Conservation (phyloP, 2,113 vertebrate genomes). For the Varanus komodoensis region DNA sequence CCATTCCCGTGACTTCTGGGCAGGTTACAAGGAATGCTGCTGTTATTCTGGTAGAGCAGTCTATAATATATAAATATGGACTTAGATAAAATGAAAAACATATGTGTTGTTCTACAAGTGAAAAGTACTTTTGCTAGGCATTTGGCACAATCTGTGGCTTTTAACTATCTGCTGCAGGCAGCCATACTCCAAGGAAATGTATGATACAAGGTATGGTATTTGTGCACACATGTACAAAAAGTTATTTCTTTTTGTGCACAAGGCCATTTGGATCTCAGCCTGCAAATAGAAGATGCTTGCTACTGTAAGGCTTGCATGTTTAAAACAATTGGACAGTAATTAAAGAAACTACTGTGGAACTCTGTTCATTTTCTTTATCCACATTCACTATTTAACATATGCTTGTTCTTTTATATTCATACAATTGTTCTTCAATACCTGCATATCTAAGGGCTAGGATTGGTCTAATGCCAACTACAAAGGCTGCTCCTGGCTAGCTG, state of each 20-base stretch:
- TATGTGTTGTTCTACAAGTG: no score
- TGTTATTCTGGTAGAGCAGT: background rate
- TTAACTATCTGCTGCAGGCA: background rate
- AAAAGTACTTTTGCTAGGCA: no score
- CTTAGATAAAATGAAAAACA: background rate
- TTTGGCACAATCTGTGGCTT: no score
- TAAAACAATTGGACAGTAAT: conserved; percentile 58
- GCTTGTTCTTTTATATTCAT: background rate
- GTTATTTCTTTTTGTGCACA: background rate
- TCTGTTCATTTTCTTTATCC: conserved; percentile 4
- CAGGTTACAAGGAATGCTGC: background rate
- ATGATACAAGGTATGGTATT: background rate
- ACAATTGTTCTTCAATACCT: background rate
- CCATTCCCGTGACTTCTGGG: no score
- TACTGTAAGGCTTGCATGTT: conserved; percentile 49
- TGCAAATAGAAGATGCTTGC: conserved; percentile 48
- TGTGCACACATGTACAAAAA: no score
- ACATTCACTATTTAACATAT: no score
- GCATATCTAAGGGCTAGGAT: background rate
- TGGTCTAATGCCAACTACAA: no score
- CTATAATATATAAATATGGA: background rate
- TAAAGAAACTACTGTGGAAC: conserved; percentile 41
- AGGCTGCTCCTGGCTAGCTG: no score
- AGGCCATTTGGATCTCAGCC: background rate
- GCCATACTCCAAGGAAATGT: background rate